Evolutionary conservation across 2,113 vertebrate species (phyloP).

Genomic region (Planiliza haematocheilus): DNA sequence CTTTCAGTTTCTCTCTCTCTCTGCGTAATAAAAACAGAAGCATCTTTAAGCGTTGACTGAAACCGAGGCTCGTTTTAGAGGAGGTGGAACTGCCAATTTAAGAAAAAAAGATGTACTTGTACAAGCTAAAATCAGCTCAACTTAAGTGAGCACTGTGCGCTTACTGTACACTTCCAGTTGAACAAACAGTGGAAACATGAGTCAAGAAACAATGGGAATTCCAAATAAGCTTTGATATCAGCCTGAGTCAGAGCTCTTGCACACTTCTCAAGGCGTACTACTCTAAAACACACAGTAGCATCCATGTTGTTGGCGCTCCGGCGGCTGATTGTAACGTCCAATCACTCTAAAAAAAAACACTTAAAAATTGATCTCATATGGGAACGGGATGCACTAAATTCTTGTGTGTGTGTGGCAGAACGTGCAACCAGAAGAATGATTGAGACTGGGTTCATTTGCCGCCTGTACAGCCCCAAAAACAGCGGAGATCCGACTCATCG

Average conservation of each 20-base stretch:
- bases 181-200: not conserved
- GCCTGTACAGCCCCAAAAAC: slow-evolving; percentile 9
- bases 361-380: not conserved
- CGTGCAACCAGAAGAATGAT: slow-evolving; percentile 13
- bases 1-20: not conserved
- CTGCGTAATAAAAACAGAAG: not conserved
- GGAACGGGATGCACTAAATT: not conserved
- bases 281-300: not conserved
- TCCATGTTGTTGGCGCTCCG: not conserved
- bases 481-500: slow-evolving; percentile 22
- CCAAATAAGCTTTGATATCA: not conserved
- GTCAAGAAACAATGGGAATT: not conserved
- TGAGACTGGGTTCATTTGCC: slow-evolving; percentile 35
- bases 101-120: not conserved
- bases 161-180: not conserved
- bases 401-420: not conserved
- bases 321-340: not conserved
- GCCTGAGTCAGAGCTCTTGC: not conserved
- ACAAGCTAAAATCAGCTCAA: not conserved
- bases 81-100: not conserved
- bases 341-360: not conserved
- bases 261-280: not conserved
- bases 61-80: not conserved
- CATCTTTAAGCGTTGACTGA: not conserved
- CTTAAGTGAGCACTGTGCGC: not conserved